These are phyloP conservation scores for Hydrozoanthus tunicans DNA, from an alignment of 64 coral and sea anemone genomes.

Conservation along the genomic window DNA sequence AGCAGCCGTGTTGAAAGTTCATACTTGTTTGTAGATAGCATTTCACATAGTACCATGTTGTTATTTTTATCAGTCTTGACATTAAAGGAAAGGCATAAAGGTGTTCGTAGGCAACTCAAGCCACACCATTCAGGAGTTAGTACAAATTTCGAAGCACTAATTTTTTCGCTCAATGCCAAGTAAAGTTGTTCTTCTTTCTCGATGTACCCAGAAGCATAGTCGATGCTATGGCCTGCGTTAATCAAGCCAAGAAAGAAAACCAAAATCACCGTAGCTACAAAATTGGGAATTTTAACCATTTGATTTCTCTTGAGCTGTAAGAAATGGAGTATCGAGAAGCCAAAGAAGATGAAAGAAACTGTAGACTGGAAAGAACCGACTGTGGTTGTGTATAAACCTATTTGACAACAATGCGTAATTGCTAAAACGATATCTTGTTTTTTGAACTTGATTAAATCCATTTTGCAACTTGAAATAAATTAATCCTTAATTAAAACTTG, in stretches of 20 bases:
- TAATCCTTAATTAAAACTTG: too few species aligned
- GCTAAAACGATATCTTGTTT: too few species aligned
- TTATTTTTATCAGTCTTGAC: neutral
- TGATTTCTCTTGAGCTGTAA: neutral
- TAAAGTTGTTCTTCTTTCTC: neutral
- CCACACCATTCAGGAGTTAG: neutral
- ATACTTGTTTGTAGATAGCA: conserved; percentile 2
- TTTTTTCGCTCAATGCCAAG: neutral
- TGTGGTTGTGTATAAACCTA: too few species aligned
- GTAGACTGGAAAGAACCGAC: too few species aligned
- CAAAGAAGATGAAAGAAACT: too few species aligned
- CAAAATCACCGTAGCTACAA: neutral
- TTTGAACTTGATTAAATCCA: too few species aligned
- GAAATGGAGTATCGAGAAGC: neutral
- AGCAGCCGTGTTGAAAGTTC: neutral
- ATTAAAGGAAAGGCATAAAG: neutral
- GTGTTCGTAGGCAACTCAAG: neutral
- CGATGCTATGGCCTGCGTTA: neutral
- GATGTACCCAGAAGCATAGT: neutral
- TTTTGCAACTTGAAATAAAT: too few species aligned
- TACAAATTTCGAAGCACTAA: neutral
- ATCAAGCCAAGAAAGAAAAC: neutral
- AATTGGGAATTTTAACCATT: neutral
- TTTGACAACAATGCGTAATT: too few species aligned
- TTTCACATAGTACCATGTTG: conserved; percentile 1